Conservation (phyloP, 2,888 invertebrate species). For the Malthinus flaveolus region DNA sequence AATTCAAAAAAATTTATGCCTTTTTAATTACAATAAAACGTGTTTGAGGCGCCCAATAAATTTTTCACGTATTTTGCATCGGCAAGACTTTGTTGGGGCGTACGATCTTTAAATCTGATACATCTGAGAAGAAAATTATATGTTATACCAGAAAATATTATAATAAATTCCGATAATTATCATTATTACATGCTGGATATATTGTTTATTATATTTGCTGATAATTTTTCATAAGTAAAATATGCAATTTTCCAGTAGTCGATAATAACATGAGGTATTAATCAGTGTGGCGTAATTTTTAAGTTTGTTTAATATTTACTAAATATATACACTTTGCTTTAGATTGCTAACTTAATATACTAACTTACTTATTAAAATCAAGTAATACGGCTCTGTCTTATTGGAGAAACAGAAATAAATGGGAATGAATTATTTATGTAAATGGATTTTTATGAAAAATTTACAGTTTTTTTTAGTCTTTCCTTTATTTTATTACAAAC, state of each 20-base stretch:
- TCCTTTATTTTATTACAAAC: too few relatives aligned
- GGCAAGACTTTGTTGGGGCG: constrained; percentile 15
- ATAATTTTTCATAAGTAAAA: constrained; percentile 55
- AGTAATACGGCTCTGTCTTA: too few relatives aligned
- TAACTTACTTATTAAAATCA: too few relatives aligned
- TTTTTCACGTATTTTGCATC: constrained; percentile 15
- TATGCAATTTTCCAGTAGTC: constrained; percentile 58
- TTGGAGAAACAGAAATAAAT: too few relatives aligned
- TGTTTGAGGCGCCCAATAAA: constrained; percentile 31
- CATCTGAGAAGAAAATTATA: constrained; percentile 52
- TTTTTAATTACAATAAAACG: constrained; percentile 40
- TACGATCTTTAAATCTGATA: constrained; percentile 47
- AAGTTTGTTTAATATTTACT: too few relatives aligned
- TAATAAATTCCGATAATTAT: constrained; percentile 57
- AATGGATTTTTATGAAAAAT: too few relatives aligned
- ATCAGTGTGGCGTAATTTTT: constrained; percentile 41
- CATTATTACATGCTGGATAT: constrained; percentile 55
- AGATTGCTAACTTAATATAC: too few relatives aligned
- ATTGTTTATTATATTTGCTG: constrained; percentile 56
- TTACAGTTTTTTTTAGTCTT: too few relatives aligned
- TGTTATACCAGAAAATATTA: constrained; percentile 53
- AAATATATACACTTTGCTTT: too few relatives aligned
- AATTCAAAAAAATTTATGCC: constrained; percentile 31
- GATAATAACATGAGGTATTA: constrained; percentile 51
- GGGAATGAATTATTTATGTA: too few relatives aligned